Conservation (phyloP, 1,140 invertebrate genomes). For the Arion vulgaris region DNA sequence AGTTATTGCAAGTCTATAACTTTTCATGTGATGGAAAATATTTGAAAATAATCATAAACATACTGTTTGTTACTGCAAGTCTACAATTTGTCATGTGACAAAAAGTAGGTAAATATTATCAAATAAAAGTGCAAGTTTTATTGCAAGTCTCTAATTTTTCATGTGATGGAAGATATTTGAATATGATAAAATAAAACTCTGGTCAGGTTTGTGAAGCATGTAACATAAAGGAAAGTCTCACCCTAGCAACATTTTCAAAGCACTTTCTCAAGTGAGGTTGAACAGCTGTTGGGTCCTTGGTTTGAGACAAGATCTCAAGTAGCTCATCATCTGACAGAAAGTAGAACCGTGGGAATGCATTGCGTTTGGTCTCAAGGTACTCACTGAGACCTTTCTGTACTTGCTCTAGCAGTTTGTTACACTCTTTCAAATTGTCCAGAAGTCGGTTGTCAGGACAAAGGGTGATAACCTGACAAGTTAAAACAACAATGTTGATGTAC, state of each 20-base stretch:
- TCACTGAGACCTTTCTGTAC: constrained; percentile 83
- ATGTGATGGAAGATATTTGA: too few relatives aligned
- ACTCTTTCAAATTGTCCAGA: constrained; percentile 80
- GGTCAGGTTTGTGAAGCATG: background rate
- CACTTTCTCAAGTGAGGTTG: constrained; percentile 86
- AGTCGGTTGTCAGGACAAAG: constrained; percentile 74
- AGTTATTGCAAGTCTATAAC: too few relatives aligned
- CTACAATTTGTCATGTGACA: too few relatives aligned
- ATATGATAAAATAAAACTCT: too few relatives aligned
- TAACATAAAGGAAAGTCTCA: constrained; percentile 57
- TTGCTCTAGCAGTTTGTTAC: constrained; percentile 79
- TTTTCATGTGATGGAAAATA: too few relatives aligned
- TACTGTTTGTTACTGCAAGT: too few relatives aligned
- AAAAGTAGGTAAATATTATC: too few relatives aligned
- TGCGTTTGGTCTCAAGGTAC: constrained; percentile 88
- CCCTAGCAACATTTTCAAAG: constrained; percentile 84
- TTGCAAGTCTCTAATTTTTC: too few relatives aligned
- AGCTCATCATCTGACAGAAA: constrained; percentile 92
- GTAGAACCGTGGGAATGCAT: constrained; percentile 86
- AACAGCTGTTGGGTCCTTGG: constrained; percentile 85
- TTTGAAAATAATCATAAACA: too few relatives aligned
- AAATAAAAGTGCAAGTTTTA: too few relatives aligned
- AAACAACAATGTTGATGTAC: too few relatives aligned
- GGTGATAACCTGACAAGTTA: constrained; percentile 68
- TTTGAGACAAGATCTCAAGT: constrained; percentile 86